These are phyloP conservation scores for Leuciscus waleckii DNA, from an alignment of 2,797 vertebrate species.

Conservation along the genomic window DNA sequence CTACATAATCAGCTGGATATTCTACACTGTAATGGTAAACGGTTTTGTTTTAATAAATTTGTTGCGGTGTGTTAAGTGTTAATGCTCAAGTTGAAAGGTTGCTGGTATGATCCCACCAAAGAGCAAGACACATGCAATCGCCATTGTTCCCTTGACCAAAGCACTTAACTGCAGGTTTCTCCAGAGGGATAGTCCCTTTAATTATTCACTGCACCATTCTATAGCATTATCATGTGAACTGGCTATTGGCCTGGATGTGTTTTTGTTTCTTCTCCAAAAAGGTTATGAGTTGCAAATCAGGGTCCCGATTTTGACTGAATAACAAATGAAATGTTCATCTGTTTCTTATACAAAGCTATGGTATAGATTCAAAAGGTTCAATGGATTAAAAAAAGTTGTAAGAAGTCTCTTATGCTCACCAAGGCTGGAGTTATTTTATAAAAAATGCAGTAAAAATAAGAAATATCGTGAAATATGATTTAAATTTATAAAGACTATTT, in stretches of 20 bases:
- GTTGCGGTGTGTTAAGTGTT: background rate
- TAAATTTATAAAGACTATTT: background rate
- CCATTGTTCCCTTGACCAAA: background rate
- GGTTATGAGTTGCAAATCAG: no score
- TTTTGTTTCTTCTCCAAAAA: no score
- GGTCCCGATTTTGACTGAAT: no score
- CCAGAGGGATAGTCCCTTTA: background rate
- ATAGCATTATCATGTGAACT: background rate
- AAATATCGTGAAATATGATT: background rate
- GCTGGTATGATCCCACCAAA: background rate
- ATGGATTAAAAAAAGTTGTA: background rate
- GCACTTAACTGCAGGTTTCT: background rate
- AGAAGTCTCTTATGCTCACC: background rate
- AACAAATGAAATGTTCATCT: no score
- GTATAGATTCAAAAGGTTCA: no score
- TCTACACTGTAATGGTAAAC: slow-evolving; percentile 38
- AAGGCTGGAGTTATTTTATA: background rate
- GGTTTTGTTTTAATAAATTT: slow-evolving; percentile 45
- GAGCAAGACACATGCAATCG: background rate
- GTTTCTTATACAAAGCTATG: no score
- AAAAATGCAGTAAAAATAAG: background rate
- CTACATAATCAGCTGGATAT: slow-evolving; percentile 17
- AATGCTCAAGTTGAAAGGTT: background rate
- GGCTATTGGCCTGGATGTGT: background rate
- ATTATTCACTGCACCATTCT: slow-evolving; percentile 2